phyloP scores from a whole-genome alignment of 2,888 invertebrate species.

The Drosophila picticornis region DNA sequence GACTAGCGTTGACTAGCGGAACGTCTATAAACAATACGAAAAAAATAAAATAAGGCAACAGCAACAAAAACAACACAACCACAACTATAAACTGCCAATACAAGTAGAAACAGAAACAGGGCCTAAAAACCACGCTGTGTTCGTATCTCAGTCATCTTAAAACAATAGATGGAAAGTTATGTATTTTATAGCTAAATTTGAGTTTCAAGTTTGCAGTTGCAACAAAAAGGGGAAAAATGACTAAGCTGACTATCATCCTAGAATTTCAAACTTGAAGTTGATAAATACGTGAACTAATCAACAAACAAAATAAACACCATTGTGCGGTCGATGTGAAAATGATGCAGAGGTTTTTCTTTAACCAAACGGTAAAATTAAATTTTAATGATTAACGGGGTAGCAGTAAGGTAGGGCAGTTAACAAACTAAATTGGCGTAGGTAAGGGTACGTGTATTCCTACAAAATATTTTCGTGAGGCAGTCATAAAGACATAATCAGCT shows the following conservation, averaged over 20 bases:
- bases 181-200: constrained; percentile 51
- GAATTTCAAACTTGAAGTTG: constrained; percentile 19
- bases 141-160: constrained; percentile 24
- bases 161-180: constrained; percentile 78
- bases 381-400: constrained; percentile 59
- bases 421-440: constrained; percentile 35
- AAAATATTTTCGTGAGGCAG: not conserved
- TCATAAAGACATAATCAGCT: not conserved
- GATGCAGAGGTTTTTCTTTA: constrained; percentile 41
- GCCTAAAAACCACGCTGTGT: constrained; percentile 27
- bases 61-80: constrained; percentile 7
- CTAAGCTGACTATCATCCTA: constrained; percentile 22
- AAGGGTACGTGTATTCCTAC: constrained; percentile 1
- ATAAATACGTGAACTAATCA: constrained; percentile 33
- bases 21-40: constrained; percentile 51
- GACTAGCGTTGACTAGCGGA: constrained; percentile 79
- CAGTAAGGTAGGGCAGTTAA: constrained; percentile 10
- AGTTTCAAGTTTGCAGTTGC: constrained; percentile 32
- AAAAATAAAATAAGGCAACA: not conserved
- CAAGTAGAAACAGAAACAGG: constrained; percentile 38
- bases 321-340: constrained; percentile 47
- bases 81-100: constrained; percentile 11
- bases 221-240: constrained; percentile 27
- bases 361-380: constrained; percentile 54
- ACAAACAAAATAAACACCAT: not conserved